A percentile compares a stretch with the other conserved stretches of the same genome.
Evolutionary conservation across 2,113 vertebrate species (phyloP).

Genomic region (Oxyruncus cristatus): DNA sequence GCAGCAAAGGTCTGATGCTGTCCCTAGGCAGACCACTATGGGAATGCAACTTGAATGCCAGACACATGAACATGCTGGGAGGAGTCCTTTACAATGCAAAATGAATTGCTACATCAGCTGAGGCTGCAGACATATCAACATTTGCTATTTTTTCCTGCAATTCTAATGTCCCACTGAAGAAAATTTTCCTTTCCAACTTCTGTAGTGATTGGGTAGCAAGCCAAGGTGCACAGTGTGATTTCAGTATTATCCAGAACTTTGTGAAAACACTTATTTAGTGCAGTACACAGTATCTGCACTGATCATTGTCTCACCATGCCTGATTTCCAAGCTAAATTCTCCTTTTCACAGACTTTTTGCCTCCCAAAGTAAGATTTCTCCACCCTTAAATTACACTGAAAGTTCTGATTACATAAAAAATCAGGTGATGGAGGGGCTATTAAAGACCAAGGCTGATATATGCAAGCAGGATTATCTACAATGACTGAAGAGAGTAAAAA

Average conservation of each 20-base stretch:
- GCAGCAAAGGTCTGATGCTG: not conserved
- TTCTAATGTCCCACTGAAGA: not conserved
- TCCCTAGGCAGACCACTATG: not conserved
- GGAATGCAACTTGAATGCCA: not conserved
- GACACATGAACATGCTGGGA: not conserved
- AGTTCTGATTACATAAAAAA: not conserved
- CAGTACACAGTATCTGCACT: not conserved
- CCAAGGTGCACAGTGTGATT: not conserved
- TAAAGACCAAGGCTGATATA: not conserved
- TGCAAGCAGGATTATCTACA: not conserved
- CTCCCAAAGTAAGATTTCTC: not conserved
- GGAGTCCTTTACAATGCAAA: not conserved
- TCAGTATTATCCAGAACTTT: not conserved
- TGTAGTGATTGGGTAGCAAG: not conserved
- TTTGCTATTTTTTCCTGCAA: not conserved
- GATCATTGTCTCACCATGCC: accelerated
- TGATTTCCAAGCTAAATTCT: not conserved
- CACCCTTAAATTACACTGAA: not conserved
- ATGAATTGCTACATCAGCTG: not conserved
- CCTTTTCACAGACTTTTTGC: not conserved
- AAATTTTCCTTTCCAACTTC: not conserved
- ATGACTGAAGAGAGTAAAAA: not conserved
- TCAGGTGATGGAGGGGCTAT: not conserved
- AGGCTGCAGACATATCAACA: not conserved
- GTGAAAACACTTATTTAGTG: not conserved